These are phyloP conservation scores for Pterostichus niger DNA, from an alignment of 2,888 invertebrate species.

Conservation along the genomic window DNA sequence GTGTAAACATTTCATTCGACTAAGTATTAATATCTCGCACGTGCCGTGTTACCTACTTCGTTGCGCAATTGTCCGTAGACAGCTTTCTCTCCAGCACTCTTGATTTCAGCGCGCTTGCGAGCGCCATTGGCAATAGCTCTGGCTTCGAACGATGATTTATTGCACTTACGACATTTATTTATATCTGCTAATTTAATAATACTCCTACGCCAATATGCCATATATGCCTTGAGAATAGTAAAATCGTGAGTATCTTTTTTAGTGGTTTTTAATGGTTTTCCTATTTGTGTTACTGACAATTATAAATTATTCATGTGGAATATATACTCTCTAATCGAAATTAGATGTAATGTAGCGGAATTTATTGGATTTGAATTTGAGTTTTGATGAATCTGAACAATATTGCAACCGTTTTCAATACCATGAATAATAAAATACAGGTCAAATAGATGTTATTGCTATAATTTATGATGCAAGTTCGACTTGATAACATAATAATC, in stretches of 20 bases:
- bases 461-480: slow-evolving; percentile 15
- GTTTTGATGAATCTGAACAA: slow-evolving; percentile 27
- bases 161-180: slow-evolving; percentile 54
- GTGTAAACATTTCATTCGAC: neutral
- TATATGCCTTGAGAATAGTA: slow-evolving; percentile 11
- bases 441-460: slow-evolving; percentile 11
- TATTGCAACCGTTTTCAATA: slow-evolving; percentile 41
- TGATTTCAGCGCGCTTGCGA: slow-evolving; percentile 38
- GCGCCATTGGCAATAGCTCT: slow-evolving; percentile 34
- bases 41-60: slow-evolving; percentile 40
- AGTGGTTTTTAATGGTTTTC: slow-evolving; percentile 45
- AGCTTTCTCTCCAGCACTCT: slow-evolving; percentile 59
- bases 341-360: slow-evolving; percentile 31
- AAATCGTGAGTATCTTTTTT: slow-evolving; percentile 47
- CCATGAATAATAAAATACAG: slow-evolving; percentile 54
- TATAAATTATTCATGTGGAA: slow-evolving; percentile 53
- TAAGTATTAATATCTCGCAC: slow-evolving; percentile 37
- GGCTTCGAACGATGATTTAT: slow-evolving; percentile 51
- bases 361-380: slow-evolving; percentile 24
- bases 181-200: slow-evolving; percentile 62
- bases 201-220: slow-evolving; percentile 47
- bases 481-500: too few species aligned
- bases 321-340: slow-evolving; percentile 16
- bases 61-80: slow-evolving; percentile 41
- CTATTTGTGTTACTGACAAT: slow-evolving; percentile 44